These are phyloP conservation scores for Psylliodes chrysocephalus DNA, from an alignment of 2,888 invertebrate species.

Conservation along the genomic window DNA sequence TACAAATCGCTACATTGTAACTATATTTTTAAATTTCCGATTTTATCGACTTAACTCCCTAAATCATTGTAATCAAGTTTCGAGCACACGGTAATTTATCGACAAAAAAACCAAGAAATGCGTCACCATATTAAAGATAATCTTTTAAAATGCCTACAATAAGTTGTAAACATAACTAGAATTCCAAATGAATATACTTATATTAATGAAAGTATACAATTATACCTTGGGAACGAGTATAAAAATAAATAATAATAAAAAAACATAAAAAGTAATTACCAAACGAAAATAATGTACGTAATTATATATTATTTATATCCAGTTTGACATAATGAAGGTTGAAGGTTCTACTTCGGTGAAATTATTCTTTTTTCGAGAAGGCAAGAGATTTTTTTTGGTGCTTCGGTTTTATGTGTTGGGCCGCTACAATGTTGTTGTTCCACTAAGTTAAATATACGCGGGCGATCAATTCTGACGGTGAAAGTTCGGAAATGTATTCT, in stretches of 20 bases:
- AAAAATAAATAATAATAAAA: conserved; percentile 49
- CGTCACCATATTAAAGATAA: conserved; percentile 43
- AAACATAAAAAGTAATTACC: conserved; percentile 44
- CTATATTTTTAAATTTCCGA: too few species aligned
- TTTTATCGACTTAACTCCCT: too few species aligned
- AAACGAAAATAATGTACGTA: conserved; percentile 44
- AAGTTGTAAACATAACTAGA: conserved; percentile 46
- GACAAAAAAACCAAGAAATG: conserved; percentile 34
- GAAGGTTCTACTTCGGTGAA: conserved; percentile 34
- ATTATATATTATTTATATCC: conserved; percentile 44
- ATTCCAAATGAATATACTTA: conserved; percentile 49
- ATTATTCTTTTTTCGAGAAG: conserved; percentile 21
- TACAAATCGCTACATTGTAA: too few species aligned
- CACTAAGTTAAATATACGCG: not conserved
- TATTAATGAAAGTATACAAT: conserved; percentile 54
- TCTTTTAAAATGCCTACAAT: conserved; percentile 43
- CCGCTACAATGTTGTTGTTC: not conserved
- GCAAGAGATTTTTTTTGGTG: conserved; percentile 14
- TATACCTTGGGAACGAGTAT: conserved; percentile 46
- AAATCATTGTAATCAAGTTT: too few species aligned
- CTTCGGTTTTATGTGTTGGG: not conserved
- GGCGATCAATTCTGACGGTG: conserved; percentile 2
- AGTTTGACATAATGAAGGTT: conserved; percentile 38
- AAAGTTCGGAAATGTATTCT: conserved; percentile 3
- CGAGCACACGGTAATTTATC: conserved; percentile 38